phyloP scores from a whole-genome alignment of 2,797 vertebrate species.

The Rhinichthys osculus region DNA sequence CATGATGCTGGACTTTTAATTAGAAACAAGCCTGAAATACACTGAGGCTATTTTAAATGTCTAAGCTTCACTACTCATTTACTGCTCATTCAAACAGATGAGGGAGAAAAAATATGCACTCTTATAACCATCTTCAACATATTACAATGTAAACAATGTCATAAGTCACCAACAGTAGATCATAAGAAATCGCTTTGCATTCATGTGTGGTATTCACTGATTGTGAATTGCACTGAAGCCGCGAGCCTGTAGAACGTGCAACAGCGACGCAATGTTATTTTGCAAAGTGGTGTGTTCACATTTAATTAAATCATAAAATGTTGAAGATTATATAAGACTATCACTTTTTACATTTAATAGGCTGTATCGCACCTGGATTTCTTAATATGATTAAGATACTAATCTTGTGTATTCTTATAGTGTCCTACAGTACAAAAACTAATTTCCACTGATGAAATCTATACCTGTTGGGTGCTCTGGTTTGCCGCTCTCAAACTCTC shows the following conservation, averaged over 20 bases:
- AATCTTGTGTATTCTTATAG: background rate
- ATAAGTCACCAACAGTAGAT: background rate
- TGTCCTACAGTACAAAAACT: too few relatives aligned
- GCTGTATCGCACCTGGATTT: background rate
- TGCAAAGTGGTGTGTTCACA: too few relatives aligned
- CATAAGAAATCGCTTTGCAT: background rate
- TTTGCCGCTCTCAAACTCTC: conserved; percentile 82
- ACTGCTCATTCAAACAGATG: background rate
- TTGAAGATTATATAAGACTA: background rate
- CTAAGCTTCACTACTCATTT: background rate
- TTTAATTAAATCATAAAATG: too few relatives aligned
- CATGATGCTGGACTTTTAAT: background rate
- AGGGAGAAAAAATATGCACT: background rate
- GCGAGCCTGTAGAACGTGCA: background rate
- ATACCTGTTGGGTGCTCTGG: conserved; percentile 85
- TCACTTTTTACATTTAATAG: background rate
- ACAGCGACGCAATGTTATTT: too few relatives aligned
- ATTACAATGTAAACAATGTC: background rate
- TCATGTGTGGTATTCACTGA: background rate
- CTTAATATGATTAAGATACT: too few relatives aligned
- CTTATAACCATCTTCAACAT: background rate
- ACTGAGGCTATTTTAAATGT: background rate
- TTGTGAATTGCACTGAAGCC: background rate
- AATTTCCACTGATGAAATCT: background rate
- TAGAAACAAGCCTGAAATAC: background rate